phyloP scores from a whole-genome alignment of 2,113 vertebrate species.

The Dendrocopos noguchii region DNA sequence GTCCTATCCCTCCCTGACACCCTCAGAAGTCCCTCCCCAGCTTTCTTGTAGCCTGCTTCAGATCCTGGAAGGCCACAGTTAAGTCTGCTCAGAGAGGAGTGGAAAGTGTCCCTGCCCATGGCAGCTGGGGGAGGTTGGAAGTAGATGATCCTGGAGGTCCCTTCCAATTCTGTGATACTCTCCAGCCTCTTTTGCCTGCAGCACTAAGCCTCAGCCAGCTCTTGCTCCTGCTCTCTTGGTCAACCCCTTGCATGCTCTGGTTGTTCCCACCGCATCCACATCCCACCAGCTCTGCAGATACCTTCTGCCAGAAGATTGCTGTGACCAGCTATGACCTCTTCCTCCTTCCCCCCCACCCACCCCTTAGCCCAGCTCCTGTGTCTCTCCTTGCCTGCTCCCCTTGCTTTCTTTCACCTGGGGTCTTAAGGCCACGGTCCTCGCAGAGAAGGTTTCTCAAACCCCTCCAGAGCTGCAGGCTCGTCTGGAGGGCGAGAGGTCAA shows the following conservation, averaged over 20 bases:
- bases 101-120: no score
- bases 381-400: neutral
- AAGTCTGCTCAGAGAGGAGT: no score
- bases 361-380: neutral
- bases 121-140: no score
- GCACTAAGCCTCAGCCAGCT: neutral
- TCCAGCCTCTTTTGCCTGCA: neutral
- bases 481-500: constrained; percentile 75
- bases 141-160: no score
- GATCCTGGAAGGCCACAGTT: no score
- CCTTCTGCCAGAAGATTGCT: neutral
- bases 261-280: rapidly evolving
- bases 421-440: neutral
- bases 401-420: neutral
- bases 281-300: neutral
- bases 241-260: neutral
- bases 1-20: no score
- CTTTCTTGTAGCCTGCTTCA: no score
- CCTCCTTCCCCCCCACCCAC: neutral
- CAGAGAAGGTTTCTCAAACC: neutral
- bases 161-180: no score
- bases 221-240: neutral
- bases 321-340: neutral
- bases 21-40: no score
- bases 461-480: constrained; percentile 2